Evolutionary conservation across 2,797 vertebrate species (phyloP), one percentile per base, ranked within the genome.

Genomic region (Paedocypris micromegethes): DNA sequence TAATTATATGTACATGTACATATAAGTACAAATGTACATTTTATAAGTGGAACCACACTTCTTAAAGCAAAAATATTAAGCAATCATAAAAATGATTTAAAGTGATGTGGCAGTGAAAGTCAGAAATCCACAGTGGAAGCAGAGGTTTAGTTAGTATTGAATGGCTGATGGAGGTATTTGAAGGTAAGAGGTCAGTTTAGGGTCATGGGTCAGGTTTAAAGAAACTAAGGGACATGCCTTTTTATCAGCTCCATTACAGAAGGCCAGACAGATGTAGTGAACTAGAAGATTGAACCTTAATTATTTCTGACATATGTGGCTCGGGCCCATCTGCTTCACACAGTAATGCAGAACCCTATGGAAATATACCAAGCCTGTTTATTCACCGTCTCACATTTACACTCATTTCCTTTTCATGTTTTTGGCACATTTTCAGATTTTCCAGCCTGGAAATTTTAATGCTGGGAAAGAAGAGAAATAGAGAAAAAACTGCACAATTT

Each of bases 321-420:
- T 63, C 5, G 3, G 51, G 23, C 42, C 62, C 69, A 77, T 73
- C 61, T 50, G 39, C 53, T 58, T 9, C 58, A 42, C 38, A 49
- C 44, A 46, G 58, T 66, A 55, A 70, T 50, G 47, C 65, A 70
- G 69, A 77, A 70, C 67, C 58, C 63, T 72, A 58, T 73, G 70
- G 76, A 75, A 83, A 77, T 74, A 76, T 64, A 74, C 78, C 37
- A 72, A 75, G 44, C 49, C 9, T 81, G 80, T 84, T 87, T 82
- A 81, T 86, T 85, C 77, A 83, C 78, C 73, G 74, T 75, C 76
- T 84, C 78, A 77, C 77, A 79, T 83, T 86, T 69, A 76, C 71
- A 67, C 58, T 75, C 68, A 82, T 84, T 87, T 86, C 82, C 84
- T 85, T 82, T 83, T 85, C 72, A 83, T 84, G 83, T 86, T 85